Evolutionary conservation across 2,113 vertebrate genomes (phyloP).

Genomic region (Hippocampus barbouri): DNA sequence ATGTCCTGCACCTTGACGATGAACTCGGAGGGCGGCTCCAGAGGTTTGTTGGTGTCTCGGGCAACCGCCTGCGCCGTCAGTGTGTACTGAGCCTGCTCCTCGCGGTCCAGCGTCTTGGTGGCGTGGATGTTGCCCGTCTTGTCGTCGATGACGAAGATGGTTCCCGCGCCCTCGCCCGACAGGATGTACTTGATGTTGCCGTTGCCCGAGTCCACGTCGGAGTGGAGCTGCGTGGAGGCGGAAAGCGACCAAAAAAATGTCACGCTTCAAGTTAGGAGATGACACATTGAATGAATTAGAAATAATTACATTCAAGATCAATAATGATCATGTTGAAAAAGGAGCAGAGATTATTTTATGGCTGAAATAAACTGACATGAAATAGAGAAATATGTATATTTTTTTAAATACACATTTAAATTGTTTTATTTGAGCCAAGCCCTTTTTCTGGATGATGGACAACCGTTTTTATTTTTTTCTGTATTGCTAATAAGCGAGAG

Average conservation of each 20-base stretch:
- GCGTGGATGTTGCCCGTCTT: slow-evolving; percentile 99
- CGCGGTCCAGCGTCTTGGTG: slow-evolving; percentile 95
- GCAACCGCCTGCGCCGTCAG: slow-evolving; percentile 93
- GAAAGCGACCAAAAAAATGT: neutral
- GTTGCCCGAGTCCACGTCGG: slow-evolving; percentile 90
- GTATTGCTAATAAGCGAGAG: slow-evolving; percentile 20
- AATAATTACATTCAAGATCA: too few species aligned
- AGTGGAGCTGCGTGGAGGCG: slow-evolving; percentile 82
- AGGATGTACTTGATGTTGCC: slow-evolving; percentile 98
- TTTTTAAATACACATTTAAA: too few species aligned
- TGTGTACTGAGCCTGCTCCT: slow-evolving; percentile 95
- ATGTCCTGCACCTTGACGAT: slow-evolving; percentile 99
- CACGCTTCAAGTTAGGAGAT: neutral
- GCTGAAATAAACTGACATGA: too few species aligned
- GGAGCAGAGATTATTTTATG: too few species aligned
- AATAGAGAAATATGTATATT: too few species aligned
- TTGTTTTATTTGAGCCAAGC: too few species aligned
- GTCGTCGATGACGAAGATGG: slow-evolving; percentile 98
- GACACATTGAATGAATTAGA: too few species aligned
- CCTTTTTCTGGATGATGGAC: neutral
- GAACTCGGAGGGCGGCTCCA: slow-evolving; percentile 95
- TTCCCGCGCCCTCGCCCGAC: slow-evolving; percentile 95
- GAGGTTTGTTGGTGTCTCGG: slow-evolving; percentile 87
- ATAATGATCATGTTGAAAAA: too few species aligned
- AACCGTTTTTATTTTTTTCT: neutral